Conservation (phyloP, 1,140 invertebrate genomes). For the Pachypsylla venusta region DNA sequence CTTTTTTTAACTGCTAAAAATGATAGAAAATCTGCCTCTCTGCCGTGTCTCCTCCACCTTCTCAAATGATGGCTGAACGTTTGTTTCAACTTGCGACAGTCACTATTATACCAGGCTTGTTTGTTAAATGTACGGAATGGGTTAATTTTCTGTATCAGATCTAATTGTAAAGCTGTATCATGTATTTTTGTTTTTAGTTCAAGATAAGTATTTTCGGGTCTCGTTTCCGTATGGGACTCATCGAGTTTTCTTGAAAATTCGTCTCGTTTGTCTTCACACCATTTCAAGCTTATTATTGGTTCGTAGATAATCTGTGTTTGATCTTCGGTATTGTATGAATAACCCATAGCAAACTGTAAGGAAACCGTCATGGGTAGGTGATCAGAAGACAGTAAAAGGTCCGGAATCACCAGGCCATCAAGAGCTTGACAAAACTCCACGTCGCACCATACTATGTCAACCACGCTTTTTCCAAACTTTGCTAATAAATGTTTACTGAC, state of each 20-base stretch:
- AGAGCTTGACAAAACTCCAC: background rate
- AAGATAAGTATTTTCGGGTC: background rate
- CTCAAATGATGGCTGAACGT: background rate
- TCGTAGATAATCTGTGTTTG: background rate
- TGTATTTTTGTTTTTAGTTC: background rate
- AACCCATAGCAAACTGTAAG: too few species aligned
- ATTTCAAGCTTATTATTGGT: background rate
- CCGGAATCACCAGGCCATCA: background rate
- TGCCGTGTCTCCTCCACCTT: too few species aligned
- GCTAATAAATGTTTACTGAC: background rate
- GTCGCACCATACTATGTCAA: background rate
- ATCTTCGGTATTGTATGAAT: background rate
- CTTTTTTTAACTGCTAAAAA: too few species aligned
- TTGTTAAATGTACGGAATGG: background rate
- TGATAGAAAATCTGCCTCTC: too few species aligned
- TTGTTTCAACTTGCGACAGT: background rate
- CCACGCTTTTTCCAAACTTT: background rate
- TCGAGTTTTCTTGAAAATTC: background rate
- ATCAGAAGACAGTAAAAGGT: background rate
- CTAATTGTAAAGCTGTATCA: background rate
- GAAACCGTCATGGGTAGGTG: background rate
- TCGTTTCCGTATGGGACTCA: background rate
- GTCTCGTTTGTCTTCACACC: background rate
- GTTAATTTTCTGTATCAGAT: background rate
- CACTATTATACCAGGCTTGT: background rate